Percentiles rank a stretch among this genome's conserved stretches.
Conservation (phyloP, 2,113 vertebrate genomes). For the Marcusenius ussheri region DNA sequence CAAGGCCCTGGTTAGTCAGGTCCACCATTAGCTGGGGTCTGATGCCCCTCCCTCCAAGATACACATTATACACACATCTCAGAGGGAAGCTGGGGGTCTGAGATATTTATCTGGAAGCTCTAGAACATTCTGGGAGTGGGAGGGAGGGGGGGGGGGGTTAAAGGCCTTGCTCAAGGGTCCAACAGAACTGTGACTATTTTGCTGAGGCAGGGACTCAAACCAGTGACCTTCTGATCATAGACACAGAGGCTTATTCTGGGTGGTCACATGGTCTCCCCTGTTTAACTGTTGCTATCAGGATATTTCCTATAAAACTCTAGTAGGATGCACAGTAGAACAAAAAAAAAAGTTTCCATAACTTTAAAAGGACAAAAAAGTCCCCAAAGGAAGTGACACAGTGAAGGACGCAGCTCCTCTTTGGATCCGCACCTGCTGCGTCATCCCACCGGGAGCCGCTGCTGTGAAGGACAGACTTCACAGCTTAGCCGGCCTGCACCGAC, state of each 20-base stretch:
- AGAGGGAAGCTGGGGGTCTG: too few species aligned
- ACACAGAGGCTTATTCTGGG: not conserved
- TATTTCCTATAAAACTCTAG: not conserved
- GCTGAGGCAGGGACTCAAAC: not conserved
- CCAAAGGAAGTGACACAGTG: not conserved
- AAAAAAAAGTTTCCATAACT: not conserved
- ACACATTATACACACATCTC: too few species aligned
- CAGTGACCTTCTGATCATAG: not conserved
- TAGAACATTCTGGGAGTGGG: too few species aligned
- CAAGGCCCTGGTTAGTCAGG: too few species aligned
- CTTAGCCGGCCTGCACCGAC: not conserved
- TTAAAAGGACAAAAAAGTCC: slow-evolving; percentile 4
- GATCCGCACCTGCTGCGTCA: not conserved
- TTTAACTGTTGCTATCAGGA: not conserved
- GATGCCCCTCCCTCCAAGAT: too few species aligned
- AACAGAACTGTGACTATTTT: not conserved
- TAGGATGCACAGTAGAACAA: not conserved
- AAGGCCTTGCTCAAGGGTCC: not conserved
- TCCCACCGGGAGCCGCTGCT: not conserved
- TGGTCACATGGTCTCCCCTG: not conserved
- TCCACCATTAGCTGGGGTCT: too few species aligned
- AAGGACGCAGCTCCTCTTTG: not conserved
- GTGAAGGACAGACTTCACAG: slow-evolving; percentile 7
- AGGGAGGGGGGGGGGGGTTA: not conserved
- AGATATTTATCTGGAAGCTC: too few species aligned